These are phyloP conservation scores for Melanostigma gelatinosum DNA, from an alignment of 2,113 vertebrate species.

Conservation along the genomic window DNA sequence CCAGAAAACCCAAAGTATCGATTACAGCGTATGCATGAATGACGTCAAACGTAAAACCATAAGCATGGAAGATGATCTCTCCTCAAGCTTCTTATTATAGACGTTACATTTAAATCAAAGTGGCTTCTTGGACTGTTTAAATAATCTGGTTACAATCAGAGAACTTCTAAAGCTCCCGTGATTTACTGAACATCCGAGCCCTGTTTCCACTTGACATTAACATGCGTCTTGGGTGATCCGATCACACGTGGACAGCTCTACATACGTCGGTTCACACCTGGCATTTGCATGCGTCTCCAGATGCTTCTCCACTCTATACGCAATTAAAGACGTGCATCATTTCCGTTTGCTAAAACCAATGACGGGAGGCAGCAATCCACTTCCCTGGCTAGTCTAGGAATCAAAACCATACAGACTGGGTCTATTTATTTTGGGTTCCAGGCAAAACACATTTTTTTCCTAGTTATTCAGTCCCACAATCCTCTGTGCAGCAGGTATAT, in stretches of 20 bases:
- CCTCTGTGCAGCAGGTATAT: neutral
- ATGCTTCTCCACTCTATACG: no score
- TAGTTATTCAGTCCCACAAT: neutral
- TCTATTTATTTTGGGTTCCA: neutral
- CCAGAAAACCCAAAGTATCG: neutral
- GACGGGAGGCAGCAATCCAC: no score
- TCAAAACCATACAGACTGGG: no score
- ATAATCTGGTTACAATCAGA: neutral
- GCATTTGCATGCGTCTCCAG: no score
- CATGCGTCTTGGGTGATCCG: neutral
- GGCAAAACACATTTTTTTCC: neutral
- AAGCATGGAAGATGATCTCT: neutral
- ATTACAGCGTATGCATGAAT: neutral
- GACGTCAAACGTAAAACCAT: conserved; percentile 1
- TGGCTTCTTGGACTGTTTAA: neutral
- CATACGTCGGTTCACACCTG: neutral
- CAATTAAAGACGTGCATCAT: no score
- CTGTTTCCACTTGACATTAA: neutral
- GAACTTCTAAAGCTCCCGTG: neutral
- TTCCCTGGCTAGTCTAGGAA: no score
- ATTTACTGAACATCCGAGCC: conserved; percentile 2
- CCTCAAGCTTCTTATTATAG: conserved; percentile 9
- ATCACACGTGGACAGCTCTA: neutral
- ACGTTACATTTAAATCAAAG: conserved; percentile 21
- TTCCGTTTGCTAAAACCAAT: neutral